Base-by-base conservation (phyloP, 1,140 invertebrate species). In the Cardiocondyla obscurior region DNA sequence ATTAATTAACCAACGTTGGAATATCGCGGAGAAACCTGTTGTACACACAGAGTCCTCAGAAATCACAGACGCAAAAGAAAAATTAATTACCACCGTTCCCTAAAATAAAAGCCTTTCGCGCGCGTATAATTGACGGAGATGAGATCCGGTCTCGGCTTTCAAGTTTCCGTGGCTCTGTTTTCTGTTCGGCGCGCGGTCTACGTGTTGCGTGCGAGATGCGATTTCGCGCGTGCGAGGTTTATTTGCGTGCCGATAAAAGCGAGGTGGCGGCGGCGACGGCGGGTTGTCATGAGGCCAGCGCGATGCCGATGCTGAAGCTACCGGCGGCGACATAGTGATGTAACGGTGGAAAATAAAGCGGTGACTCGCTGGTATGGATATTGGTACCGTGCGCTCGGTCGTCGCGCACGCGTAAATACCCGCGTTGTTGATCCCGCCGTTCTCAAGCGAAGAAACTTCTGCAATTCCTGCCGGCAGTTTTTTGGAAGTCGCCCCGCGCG, bases 301-400 rank as follows among this genome's bases (percentile, higher is more conserved):
- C 42, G 51, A 58, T 49, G 44, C 49, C 25, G 79, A 83, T 46
- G 6, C 64, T 55, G 84, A 64, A 64, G 72, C 72, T 22, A 64
- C 36, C 44, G 67, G 67, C 28, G 28, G 28, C 82, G 85, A 87
- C 82, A n/a, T n/a, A 88, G 77, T 88, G 86, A 88, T 88, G 87
- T 88, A 88, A 88, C 84, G 83, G 83, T 83, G 84, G 86, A 88
- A 87, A 88, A 88, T 88, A 88, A 88, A 88, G 82, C 87, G 86
- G 84, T 88, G 87, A 88, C 87, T 82, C 86, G 73, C 33, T 30
- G 51, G 65, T 85, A 51, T 81, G 77, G 55, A 85, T 85, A 85
- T 88, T 88, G 86, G 86, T 88, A 87, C 86, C 86, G 85, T 86
- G 87, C 74, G 85, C 81, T 83, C 70, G 85, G 49, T 51, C 84